Evolutionary conservation across 2,888 invertebrate species (phyloP).

Genomic region (Nematopogon swammerdamellus): DNA sequence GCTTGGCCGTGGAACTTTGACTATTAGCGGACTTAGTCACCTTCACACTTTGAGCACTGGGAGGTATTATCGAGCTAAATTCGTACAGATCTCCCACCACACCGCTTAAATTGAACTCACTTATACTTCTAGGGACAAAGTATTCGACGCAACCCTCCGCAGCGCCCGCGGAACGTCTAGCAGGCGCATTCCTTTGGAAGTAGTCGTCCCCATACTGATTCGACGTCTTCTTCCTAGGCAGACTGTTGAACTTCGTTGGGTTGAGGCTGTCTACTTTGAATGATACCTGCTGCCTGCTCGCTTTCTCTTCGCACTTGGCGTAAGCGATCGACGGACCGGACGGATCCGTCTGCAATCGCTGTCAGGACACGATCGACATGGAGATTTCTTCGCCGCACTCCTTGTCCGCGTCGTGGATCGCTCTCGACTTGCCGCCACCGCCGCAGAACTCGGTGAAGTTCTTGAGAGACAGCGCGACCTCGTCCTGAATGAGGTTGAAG

Average conservation of each 20-base stretch:
- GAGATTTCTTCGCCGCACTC: slow-evolving; percentile 47
- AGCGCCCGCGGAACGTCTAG: slow-evolving; percentile 60
- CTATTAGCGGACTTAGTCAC: slow-evolving; percentile 20
- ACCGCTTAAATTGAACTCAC: slow-evolving; percentile 76
- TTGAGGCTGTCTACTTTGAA: slow-evolving; percentile 36
- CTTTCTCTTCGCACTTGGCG: slow-evolving; percentile 18
- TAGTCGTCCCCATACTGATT: slow-evolving; percentile 29
- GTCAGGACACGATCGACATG: slow-evolving; percentile 58
- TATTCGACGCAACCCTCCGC: slow-evolving; percentile 71
- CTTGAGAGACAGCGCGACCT: slow-evolving; percentile 51
- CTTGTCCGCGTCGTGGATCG: slow-evolving; percentile 43
- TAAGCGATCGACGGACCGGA: slow-evolving; percentile 28
- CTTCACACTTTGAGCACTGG: slow-evolving; percentile 15
- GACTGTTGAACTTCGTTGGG: slow-evolving; percentile 53
- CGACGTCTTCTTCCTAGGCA: slow-evolving; percentile 48
- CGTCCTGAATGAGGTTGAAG: slow-evolving; percentile 81
- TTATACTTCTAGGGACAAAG: slow-evolving; percentile 79
- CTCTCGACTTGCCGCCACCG: slow-evolving; percentile 24
- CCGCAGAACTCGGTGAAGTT: slow-evolving; percentile 23
- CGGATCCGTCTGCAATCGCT: slow-evolving; percentile 34
- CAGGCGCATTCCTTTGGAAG: slow-evolving; percentile 65
- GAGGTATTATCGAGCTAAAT: slow-evolving; percentile 13
- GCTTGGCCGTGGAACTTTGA: slow-evolving; percentile 36
- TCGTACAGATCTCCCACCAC: slow-evolving; percentile 36
- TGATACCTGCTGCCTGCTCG: slow-evolving; percentile 26